These are phyloP conservation scores for Anabacerthia variegaticeps DNA, from an alignment of 2,797 vertebrate genomes.

Conservation along the genomic window DNA sequence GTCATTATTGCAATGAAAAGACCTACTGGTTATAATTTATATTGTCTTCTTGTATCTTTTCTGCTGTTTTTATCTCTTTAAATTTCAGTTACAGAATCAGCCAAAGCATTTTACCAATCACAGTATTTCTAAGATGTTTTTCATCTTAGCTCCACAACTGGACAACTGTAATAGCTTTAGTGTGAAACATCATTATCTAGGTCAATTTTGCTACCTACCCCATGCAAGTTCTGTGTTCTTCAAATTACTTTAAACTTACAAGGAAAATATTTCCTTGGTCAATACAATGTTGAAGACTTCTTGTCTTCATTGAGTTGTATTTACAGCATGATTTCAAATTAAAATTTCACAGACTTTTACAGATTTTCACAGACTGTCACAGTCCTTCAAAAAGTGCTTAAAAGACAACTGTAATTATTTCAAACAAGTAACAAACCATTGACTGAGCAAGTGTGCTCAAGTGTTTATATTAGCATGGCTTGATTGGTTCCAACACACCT, in stretches of 20 bases:
- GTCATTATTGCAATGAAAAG: neutral
- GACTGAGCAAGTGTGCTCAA: neutral
- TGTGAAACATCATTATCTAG: neutral
- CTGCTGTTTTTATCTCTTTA: neutral
- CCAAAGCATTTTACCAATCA: neutral
- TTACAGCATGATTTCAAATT: neutral
- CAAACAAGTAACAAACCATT: neutral
- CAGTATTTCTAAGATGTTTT: neutral
- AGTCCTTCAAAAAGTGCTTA: neutral
- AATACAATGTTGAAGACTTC: neutral
- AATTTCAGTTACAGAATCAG: neutral
- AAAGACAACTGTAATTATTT: neutral
- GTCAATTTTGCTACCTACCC: neutral
- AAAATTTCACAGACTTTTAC: neutral
- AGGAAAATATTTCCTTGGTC: neutral
- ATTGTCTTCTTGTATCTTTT: neutral
- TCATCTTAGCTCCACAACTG: neutral
- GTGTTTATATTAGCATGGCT: neutral
- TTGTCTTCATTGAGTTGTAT: neutral
- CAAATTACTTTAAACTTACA: neutral
- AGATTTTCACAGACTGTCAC: neutral
- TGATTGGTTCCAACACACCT: neutral
- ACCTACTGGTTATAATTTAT: neutral
- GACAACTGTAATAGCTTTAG: neutral
- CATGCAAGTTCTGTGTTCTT: neutral